phyloP scores from a whole-genome alignment of 1,140 invertebrate species.

The Ostrea denselamellosa region DNA sequence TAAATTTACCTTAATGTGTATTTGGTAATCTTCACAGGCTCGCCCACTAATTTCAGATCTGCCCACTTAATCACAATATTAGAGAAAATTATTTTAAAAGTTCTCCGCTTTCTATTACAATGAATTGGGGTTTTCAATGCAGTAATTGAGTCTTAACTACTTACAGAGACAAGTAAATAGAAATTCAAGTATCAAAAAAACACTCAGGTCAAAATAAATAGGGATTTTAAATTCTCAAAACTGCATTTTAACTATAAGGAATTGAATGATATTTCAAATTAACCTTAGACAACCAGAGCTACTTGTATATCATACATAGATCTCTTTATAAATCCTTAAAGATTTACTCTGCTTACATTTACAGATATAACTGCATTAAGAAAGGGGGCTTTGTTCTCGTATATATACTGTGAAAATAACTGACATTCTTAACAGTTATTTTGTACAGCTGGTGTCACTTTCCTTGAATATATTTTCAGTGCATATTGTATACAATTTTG shows the following conservation, averaged over 20 bases:
- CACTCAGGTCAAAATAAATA: not conserved
- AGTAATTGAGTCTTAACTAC: not conserved
- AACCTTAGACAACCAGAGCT: not conserved
- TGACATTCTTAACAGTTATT: not conserved
- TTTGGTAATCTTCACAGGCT: not conserved
- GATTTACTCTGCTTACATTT: not conserved
- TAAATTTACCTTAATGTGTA: not conserved
- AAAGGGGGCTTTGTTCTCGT: not conserved
- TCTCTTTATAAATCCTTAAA: not conserved
- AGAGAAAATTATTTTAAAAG: not conserved
- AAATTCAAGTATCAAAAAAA: conserved; percentile 19
- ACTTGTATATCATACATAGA: not conserved
- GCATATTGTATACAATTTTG: no score
- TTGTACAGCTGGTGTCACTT: no score
- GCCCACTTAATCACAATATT: not conserved
- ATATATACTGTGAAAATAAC: not conserved
- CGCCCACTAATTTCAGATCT: not conserved
- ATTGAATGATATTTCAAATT: not conserved
- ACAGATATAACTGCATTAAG: not conserved
- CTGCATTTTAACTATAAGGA: conserved; percentile 11
- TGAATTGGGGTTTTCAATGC: not conserved
- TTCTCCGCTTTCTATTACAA: not conserved
- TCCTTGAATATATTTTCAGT: no score
- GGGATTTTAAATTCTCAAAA: conserved; percentile 15
- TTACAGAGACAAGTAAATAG: not conserved